Conservation (phyloP, 2,113 vertebrate genomes). For the Oryzias javanicus region DNA sequence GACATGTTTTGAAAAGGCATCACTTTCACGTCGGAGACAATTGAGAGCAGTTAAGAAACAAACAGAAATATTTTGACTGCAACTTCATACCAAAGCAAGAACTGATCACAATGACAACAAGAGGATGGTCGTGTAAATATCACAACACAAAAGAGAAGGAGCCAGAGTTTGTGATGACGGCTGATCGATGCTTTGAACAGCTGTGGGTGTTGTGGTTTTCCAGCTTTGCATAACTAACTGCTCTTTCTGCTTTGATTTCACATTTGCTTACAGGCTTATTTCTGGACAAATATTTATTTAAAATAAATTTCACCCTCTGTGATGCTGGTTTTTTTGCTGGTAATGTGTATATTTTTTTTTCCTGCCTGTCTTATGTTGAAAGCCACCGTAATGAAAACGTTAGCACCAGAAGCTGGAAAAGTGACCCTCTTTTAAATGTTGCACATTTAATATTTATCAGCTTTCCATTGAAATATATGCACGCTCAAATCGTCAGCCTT, state of each 20-base stretch:
- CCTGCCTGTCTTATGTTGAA: conserved; percentile 53
- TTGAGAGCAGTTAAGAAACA: conserved; percentile 58
- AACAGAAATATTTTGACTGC: conserved; percentile 59
- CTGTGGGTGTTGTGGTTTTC: conserved; percentile 66
- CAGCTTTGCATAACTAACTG: conserved; percentile 59
- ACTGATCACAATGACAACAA: conserved; percentile 70
- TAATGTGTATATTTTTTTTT: neutral
- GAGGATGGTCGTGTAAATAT: conserved; percentile 71
- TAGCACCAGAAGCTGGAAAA: conserved; percentile 71
- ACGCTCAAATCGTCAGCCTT: conserved; percentile 72
- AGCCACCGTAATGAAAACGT: conserved; percentile 67
- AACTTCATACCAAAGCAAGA: conserved; percentile 62
- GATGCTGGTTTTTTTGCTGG: conserved; percentile 42
- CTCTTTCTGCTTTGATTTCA: conserved; percentile 63
- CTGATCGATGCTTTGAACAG: conserved; percentile 67
- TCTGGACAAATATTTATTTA: conserved; percentile 53
- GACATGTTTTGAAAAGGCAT: conserved; percentile 62
- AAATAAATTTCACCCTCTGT: conserved; percentile 65
- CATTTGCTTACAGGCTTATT: conserved; percentile 68
- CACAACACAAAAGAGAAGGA: conserved; percentile 64
- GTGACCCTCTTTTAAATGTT: conserved; percentile 77
- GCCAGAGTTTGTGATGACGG: conserved; percentile 58
- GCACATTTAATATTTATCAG: conserved; percentile 82
- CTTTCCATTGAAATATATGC: conserved; percentile 80
- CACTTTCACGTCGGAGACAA: conserved; percentile 40